Conservation (phyloP, 2,113 vertebrate species). For the Capra hircus region DNA sequence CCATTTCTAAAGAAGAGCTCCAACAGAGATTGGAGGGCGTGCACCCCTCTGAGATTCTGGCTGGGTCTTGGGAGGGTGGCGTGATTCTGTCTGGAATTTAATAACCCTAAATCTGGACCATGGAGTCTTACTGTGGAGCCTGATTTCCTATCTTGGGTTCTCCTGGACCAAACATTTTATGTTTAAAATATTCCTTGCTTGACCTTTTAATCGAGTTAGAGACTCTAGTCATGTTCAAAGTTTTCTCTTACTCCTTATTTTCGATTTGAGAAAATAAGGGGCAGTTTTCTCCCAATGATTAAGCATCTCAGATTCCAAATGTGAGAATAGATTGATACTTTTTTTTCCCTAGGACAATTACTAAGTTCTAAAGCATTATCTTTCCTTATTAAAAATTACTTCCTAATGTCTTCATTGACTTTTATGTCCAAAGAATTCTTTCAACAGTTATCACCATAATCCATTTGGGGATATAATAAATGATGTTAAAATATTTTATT, state of each 20-base stretch:
- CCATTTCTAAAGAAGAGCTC: not conserved
- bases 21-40: not conserved
- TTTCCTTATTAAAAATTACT: slow-evolving; percentile 41
- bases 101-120: not conserved
- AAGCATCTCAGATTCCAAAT: not conserved
- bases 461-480: slow-evolving; percentile 20
- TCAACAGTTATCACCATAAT: slow-evolving; percentile 32
- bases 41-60: not conserved
- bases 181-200: not conserved
- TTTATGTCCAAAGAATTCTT: slow-evolving; percentile 46
- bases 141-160: not conserved
- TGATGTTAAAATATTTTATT: slow-evolving; percentile 28
- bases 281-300: not conserved
- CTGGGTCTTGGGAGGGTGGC: not conserved
- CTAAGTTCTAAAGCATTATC: slow-evolving; percentile 30
- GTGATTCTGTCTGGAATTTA: not conserved
- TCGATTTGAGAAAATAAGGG: not conserved
- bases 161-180: not conserved
- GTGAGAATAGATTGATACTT: not conserved
- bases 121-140: not conserved
- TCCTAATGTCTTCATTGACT: slow-evolving; percentile 45
- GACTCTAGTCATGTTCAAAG: not conserved
- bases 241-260: not conserved
- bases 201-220: not conserved
- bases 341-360: not conserved